Evolutionary conservation across 1,140 invertebrate species (phyloP).

Genomic region (Pogonognathellus flavescens): DNA sequence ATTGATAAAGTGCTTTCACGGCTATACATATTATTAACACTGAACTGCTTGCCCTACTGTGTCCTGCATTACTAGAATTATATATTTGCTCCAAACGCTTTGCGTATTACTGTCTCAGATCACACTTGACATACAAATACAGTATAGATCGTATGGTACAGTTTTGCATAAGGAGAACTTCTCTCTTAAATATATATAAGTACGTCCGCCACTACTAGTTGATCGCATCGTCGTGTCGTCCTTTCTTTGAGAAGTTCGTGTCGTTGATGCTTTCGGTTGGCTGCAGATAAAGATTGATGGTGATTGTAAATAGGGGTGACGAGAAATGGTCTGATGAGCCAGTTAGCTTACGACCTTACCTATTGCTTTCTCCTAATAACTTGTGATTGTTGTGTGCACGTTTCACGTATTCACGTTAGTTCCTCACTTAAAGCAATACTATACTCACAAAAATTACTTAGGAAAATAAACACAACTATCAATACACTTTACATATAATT

Average conservation of each 20-base stretch:
- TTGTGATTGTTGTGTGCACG: neutral
- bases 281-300: slow-evolving; percentile 20
- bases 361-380: slow-evolving; percentile 38
- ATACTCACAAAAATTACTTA: no score
- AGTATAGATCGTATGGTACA: no score
- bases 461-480: no score
- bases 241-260: slow-evolving; percentile 11
- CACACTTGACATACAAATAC: no score
- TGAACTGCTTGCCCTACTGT: no score
- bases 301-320: slow-evolving; percentile 17
- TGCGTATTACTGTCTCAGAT: no score
- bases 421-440: no score
- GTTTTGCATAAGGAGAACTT: no score
- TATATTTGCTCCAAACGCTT: no score
- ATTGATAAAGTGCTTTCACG: slow-evolving; percentile 7
- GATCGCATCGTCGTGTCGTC: neutral
- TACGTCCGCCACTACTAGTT: slow-evolving; percentile 5
- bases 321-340: slow-evolving; percentile 21
- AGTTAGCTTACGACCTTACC: slow-evolving; percentile 35
- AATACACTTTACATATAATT: no score
- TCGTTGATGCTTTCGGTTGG: neutral
- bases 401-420: neutral
- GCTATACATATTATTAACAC: no score
- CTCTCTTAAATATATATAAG: neutral
- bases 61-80: no score